A percentile compares a stretch with the other conserved stretches of the same genome.
Conservation (phyloP, 2,888 invertebrate genomes). For the Morinoia aosen region DNA sequence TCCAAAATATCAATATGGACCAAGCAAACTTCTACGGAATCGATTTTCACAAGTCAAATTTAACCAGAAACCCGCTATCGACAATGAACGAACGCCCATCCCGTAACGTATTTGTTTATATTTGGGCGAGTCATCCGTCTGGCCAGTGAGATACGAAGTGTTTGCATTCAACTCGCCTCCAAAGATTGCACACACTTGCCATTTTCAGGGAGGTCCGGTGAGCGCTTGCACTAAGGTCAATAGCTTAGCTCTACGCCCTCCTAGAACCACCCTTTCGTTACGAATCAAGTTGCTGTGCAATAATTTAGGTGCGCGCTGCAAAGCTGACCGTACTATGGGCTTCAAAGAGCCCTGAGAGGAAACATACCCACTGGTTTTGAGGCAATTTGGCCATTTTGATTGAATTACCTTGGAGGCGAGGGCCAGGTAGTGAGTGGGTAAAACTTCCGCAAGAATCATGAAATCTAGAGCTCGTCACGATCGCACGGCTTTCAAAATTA, state of each 20-base stretch:
- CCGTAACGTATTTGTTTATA: neutral
- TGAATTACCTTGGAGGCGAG: neutral
- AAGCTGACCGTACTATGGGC: neutral
- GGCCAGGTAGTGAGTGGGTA: neutral
- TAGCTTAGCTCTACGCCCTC: neutral
- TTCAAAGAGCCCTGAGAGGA: neutral
- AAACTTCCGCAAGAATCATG: neutral
- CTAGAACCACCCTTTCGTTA: neutral
- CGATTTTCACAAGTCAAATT: neutral
- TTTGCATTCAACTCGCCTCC: neutral
- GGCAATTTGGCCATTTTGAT: neutral
- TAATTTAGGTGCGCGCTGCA: neutral
- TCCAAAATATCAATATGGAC: neutral
- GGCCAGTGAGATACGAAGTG: neutral
- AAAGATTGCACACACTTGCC: neutral
- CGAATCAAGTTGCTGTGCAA: neutral
- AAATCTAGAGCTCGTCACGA: neutral
- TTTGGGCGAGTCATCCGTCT: neutral
- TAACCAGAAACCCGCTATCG: neutral
- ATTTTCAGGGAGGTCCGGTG: neutral
- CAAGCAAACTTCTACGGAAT: neutral
- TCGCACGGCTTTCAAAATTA: neutral
- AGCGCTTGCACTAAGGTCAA: neutral
- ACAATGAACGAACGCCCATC: neutral
- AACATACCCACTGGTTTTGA: neutral